Base-by-base conservation (phyloP, 92 coral and sea anemone genomes). In the Epizoanthus stellaris region DNA sequence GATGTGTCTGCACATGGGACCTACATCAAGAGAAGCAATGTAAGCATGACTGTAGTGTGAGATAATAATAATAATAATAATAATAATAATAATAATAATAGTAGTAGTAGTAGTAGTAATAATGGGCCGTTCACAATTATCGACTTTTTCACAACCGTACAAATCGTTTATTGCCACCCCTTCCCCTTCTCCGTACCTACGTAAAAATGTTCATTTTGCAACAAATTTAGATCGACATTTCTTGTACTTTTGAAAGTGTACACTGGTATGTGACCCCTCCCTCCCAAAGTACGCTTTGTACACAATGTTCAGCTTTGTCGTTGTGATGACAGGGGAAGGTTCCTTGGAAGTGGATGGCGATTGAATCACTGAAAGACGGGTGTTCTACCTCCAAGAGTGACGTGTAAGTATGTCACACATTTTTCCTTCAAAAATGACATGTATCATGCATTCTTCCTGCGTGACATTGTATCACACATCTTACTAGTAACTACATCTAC, bases 331-430 rank as follows among this genome's bases (percentile, higher is more conserved):
- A 76, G 82, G 82, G 82, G 42, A 76, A 67, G 40, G 82, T 76
- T 59, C 82, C 82, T 30, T 76, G 82, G 82, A 76, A 76, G 62
- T 76, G 82, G 69, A 76, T 67, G 17, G 82, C 82, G 11, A 4
- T 76, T 6, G 82, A 76, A 76, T 60, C 82, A 19, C 45, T 76
- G 56, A 58, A 53, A 17, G 53, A 38, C 54, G 82, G 82, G 2
- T 67, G 62, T n/a, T 76, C 69, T 17, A 34, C 82, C 3, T 59
- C 69, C 15, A 76, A 76, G 70, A 76, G 82, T 76, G 82, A 76
- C 38, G 82, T 76, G 82, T 76, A 36, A 39, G 82, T 76, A 39
- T 38, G 62, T 59, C 75, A 30, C 25, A 36, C 45, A 30, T 11
- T 16, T 4, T 34, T 6, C 39, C 25, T 2, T 30, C 16, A 13